Base-by-base conservation (phyloP, 2,888 invertebrate genomes). In the Caenorhabditis sinica region DNA sequence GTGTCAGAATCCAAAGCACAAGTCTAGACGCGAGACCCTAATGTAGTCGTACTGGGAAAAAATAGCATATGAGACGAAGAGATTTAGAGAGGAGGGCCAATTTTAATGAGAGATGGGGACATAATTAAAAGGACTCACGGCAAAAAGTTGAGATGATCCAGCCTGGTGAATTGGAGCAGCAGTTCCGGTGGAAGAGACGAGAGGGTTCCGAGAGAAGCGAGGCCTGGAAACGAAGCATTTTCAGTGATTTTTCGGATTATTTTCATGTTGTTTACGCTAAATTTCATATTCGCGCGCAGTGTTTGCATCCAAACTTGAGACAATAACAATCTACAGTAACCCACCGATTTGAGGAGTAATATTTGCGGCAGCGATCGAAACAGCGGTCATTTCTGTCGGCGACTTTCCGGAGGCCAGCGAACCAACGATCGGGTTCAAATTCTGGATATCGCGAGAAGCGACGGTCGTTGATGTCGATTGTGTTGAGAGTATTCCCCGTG, bases 391-490 rank as follows among this genome's bases (percentile, higher is more conserved):
- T n/a, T 23, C 49, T 33, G 66, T 51, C 69, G 69, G 53, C 28
- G 71, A 60, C 30, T 58, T 60, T 60, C 72, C 30, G 60, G 60
- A 72, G 60, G 72, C 49, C 60, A 72, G 13, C 60, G 80, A 56
- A 56, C 72, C 80, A 45, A 80, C 49, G 80, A 80, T 80, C 80
- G 80, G 80, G 72, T 72, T 80, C 72, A 51, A 56, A 66, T 80
- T 80, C 72, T 80, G 80, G 66, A 80, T 65, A 51, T 66, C 72
- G 20, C 33, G 30, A 9, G 72, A 15, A 40, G 58, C 33, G 65
- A 58, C 33, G 65, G 45, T 45, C 65, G 65, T 65, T 40, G 80
- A 20, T 28, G 69, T 36, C 17, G 66, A 36, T 20, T 65, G 53
- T 30, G 65, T 63, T 20, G 69, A 51, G 17, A 80, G 58, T 25